A percentile compares a stretch with the other conserved stretches of the same genome.
These are phyloP conservation scores for Lordiphosa clarofinis DNA, from an alignment of 1,140 invertebrate species.

Conservation along the genomic window DNA sequence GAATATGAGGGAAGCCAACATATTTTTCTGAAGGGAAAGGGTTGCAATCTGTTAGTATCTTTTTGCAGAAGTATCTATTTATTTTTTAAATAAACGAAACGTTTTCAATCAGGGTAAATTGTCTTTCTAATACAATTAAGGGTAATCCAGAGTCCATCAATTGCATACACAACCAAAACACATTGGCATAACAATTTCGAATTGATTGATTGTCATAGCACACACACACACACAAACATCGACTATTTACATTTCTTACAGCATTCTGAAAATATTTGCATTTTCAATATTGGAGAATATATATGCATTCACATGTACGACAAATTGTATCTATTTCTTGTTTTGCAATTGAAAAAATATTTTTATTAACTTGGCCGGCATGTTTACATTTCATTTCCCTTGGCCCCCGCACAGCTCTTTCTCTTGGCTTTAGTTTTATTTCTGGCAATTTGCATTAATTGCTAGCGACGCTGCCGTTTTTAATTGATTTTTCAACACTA, in stretches of 20 bases:
- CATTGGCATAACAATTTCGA: conserved; percentile 2
- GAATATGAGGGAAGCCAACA: too few species aligned
- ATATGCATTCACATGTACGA: not conserved
- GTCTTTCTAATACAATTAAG: too few species aligned
- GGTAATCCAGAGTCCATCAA: not conserved
- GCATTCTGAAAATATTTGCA: conserved; percentile 33
- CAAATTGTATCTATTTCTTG: conserved; percentile 7
- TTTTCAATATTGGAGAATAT: not conserved
- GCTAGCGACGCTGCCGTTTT: conserved; percentile 47
- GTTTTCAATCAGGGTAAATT: conserved; percentile 2
- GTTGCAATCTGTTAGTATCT: too few species aligned
- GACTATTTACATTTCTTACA: conserved; percentile 19
- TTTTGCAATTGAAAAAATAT: conserved; percentile 28
- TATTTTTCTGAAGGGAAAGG: too few species aligned
- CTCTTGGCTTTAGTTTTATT: conserved; percentile 55
- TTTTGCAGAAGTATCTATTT: too few species aligned
- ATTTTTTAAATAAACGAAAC: not conserved
- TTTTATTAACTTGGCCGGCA: conserved; percentile 25
- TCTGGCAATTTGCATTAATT: conserved; percentile 64
- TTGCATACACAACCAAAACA: conserved; percentile 1
- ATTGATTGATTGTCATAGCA: conserved; percentile 4
- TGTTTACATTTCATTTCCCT: conserved; percentile 40
- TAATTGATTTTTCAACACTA: conserved; percentile 67
- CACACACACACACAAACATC: not conserved
- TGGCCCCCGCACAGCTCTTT: conserved; percentile 3